phyloP scores from a whole-genome alignment of 2,113 vertebrate species.

The Paramisgurnus dabryanus region DNA sequence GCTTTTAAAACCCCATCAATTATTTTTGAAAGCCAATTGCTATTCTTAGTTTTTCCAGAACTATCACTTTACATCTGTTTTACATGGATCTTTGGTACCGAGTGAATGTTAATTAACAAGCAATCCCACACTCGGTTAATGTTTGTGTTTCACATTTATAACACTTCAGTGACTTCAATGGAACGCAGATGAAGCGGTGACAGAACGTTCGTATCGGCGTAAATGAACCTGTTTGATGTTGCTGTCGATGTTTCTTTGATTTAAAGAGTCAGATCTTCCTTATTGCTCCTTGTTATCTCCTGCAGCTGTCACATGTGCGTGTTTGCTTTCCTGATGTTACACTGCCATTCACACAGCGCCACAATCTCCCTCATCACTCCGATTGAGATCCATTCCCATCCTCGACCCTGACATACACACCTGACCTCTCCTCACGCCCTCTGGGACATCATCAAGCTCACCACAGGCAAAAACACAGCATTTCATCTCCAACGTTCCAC shows the following conservation, averaged over 20 bases:
- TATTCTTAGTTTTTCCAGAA: background rate
- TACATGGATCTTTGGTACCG: background rate
- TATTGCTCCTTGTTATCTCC: slow-evolving; percentile 25
- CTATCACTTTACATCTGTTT: background rate
- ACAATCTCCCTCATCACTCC: background rate
- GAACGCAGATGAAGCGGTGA: slow-evolving; percentile 4
- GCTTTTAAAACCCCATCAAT: background rate
- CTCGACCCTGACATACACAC: slow-evolving; percentile 15
- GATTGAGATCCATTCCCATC: background rate
- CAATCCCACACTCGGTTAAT: background rate
- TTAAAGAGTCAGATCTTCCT: slow-evolving; percentile 18
- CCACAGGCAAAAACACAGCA: slow-evolving; percentile 15
- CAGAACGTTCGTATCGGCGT: slow-evolving; percentile 2
- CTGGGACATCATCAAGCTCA: slow-evolving; percentile 17
- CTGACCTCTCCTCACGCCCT: slow-evolving; percentile 16
- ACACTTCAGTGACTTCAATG: background rate
- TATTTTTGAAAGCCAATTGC: background rate
- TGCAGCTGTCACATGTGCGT: slow-evolving; percentile 29
- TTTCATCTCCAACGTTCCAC: slow-evolving; percentile 9
- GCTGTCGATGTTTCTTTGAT: slow-evolving; percentile 14
- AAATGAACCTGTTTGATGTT: slow-evolving; percentile 28
- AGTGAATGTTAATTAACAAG: slow-evolving; percentile 5
- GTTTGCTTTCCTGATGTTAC: slow-evolving; percentile 23
- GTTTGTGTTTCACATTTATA: background rate
- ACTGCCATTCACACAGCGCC: background rate